Evolutionary conservation across 2,888 invertebrate genomes (phyloP).

Genomic region (Tanypteryx hageni): DNA sequence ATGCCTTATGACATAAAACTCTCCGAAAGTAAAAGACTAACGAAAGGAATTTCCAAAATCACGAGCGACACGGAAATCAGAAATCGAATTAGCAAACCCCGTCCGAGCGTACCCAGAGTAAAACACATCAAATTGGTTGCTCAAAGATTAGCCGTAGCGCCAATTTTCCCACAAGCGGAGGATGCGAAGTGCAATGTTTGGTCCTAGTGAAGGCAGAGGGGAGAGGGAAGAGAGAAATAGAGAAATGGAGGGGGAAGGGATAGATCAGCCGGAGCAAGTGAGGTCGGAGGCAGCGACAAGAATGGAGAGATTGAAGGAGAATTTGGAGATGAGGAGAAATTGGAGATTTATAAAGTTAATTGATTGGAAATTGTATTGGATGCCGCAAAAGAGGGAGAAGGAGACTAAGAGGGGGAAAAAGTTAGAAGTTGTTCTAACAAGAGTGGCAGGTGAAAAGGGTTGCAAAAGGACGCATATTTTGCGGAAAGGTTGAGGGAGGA

Average conservation of each 20-base stretch:
- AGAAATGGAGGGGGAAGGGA: neutral
- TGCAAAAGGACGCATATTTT: no score
- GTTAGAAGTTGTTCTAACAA: no score
- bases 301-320: neutral
- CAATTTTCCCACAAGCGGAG: slow-evolving; percentile 40
- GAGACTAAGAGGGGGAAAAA: no score
- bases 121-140: slow-evolving; percentile 52
- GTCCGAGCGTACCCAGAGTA: neutral
- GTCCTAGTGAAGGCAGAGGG: neutral
- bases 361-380: no score
- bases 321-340: neutral
- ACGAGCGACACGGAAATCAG: slow-evolving; percentile 25
- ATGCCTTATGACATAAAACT: neutral
- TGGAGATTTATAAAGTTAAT: neutral
- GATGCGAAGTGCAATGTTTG: slow-evolving; percentile 1
- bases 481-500: no score
- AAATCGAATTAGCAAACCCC: slow-evolving; percentile 17
- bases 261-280: neutral
- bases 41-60: neutral
- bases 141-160: slow-evolving; percentile 53
- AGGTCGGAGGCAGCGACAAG: neutral
- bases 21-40: neutral
- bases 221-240: neutral
- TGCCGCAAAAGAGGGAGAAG: no score
- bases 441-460: no score